A percentile compares a stretch with the other conserved stretches of the same genome.
phyloP scores from a whole-genome alignment of 2,113 vertebrate species.

The Anser cygnoides region DNA sequence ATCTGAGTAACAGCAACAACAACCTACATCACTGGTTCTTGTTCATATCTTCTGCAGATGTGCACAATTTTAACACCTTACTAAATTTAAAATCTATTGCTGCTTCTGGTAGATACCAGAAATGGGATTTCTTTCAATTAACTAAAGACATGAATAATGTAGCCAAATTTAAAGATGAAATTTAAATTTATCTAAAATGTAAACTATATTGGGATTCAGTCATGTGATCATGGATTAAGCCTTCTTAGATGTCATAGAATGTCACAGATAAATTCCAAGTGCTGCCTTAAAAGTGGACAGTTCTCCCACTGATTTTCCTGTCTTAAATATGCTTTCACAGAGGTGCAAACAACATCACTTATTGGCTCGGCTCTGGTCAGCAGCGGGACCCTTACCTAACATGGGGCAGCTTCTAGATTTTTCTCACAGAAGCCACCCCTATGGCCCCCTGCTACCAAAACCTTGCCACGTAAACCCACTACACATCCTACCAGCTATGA shows the following conservation, averaged over 20 bases:
- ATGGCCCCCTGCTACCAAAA: too few species aligned
- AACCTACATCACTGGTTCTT: background rate
- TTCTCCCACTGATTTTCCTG: background rate
- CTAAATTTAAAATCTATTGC: background rate
- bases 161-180: background rate
- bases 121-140: background rate
- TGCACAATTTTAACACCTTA: background rate
- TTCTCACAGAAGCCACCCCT: too few species aligned
- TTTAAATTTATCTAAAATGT: background rate
- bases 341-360: too few species aligned
- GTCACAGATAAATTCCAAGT: background rate
- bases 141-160: background rate
- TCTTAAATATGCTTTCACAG: too few species aligned
- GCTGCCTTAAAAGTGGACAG: background rate
- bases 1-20: background rate
- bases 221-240: background rate
- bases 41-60: background rate
- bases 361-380: too few species aligned
- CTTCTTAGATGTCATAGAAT: background rate
- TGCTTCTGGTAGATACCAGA: background rate
- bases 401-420: too few species aligned
- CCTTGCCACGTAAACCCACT: too few species aligned
- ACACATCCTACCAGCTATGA: too few species aligned
- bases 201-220: background rate
- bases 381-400: too few species aligned